A percentile compares a stretch with the other conserved stretches of the same genome.
phyloP scores from a whole-genome alignment of 2,888 invertebrate species.

The Tolmerus cingulatus region DNA sequence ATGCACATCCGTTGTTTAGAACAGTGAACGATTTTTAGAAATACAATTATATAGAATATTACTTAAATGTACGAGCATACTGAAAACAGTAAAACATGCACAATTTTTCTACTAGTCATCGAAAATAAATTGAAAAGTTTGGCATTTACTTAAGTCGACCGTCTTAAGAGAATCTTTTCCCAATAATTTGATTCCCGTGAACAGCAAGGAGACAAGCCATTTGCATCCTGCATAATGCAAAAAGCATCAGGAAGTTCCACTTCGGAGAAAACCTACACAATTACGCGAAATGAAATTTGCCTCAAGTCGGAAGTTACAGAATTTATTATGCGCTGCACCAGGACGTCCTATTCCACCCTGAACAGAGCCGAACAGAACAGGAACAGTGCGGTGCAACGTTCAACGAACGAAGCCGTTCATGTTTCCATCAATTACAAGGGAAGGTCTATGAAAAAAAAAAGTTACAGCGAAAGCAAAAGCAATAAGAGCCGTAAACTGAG shows the following conservation, averaged over 20 bases:
- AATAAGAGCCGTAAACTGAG: neutral
- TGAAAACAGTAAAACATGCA: neutral
- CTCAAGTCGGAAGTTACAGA: slow-evolving; percentile 9
- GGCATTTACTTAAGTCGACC: neutral
- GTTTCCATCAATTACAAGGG: neutral
- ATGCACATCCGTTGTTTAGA: neutral
- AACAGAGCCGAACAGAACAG: neutral
- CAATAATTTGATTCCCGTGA: neutral
- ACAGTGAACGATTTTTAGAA: too few relatives aligned
- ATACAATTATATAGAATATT: too few relatives aligned
- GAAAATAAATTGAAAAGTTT: neutral
- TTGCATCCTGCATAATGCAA: neutral
- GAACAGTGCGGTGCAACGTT: neutral
- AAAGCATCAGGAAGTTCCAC: neutral
- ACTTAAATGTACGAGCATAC: too few relatives aligned
- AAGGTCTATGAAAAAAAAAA: neutral
- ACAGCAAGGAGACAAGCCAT: neutral
- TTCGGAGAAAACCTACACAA: slow-evolving; percentile 2
- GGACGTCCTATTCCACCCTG: neutral
- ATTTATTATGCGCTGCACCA: slow-evolving; percentile 5
- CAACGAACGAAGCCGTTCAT: neutral
- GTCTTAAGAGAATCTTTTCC: neutral
- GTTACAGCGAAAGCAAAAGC: neutral
- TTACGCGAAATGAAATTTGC: slow-evolving; percentile 25
- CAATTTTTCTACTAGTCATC: neutral